Percentiles rank a stretch among this genome's conserved stretches.
phyloP scores from a whole-genome alignment of 2,113 vertebrate genomes.

The Amblyopsis rosae region DNA sequence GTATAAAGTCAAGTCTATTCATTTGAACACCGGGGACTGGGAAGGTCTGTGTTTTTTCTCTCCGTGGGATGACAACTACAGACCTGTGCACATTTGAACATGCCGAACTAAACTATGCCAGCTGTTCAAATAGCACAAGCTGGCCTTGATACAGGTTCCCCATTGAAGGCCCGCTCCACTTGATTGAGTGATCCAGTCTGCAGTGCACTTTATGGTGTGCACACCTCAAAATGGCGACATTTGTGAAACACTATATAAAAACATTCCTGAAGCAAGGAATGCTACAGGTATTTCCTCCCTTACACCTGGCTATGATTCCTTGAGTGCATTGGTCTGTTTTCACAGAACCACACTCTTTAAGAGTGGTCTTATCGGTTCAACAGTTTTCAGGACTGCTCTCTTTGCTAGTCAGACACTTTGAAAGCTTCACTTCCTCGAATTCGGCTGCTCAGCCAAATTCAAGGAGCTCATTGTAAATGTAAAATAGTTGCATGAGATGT shows the following conservation, averaged over 20 bases:
- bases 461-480: background rate
- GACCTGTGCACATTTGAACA: conserved; percentile 66
- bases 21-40: conserved; percentile 50
- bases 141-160: conserved; percentile 79
- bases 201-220: conserved; percentile 73
- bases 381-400: no score
- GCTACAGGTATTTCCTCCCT: conserved; percentile 73
- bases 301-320: conserved; percentile 75
- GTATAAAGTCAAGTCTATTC: conserved; percentile 45
- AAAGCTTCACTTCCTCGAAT: conserved; percentile 14
- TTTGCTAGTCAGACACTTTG: conserved; percentile 34
- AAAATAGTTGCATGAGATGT: no score
- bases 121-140: conserved; percentile 82
- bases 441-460: conserved; percentile 3
- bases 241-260: conserved; percentile 74
- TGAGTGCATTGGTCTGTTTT: conserved; percentile 64
- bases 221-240: conserved; percentile 74
- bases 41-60: conserved; percentile 72
- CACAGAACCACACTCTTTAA: conserved; percentile 48
- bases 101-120: conserved; percentile 80
- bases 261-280: conserved; percentile 72
- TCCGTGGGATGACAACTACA: conserved; percentile 70
- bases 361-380: conserved; percentile 17
- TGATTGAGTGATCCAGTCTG: conserved; percentile 75
- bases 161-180: conserved; percentile 74